Conservation (phyloP, 2,888 invertebrate species). For the Pimpla rufipes region DNA sequence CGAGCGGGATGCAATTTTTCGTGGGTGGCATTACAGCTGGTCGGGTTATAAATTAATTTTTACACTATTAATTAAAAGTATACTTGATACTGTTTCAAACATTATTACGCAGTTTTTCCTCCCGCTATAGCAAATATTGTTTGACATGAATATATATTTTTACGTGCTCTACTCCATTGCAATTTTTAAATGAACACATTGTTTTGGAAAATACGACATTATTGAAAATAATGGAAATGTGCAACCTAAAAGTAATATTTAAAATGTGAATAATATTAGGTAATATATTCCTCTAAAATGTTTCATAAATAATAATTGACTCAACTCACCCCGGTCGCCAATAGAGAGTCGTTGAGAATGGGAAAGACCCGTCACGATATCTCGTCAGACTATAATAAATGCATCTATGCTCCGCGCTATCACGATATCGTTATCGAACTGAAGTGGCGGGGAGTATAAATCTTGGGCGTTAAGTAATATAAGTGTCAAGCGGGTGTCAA, state of each 20-base stretch:
- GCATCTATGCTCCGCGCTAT: constrained; percentile 4
- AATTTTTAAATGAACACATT: too few relatives aligned
- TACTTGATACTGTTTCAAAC: neutral
- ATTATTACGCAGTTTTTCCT: neutral
- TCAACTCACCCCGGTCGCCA: neutral
- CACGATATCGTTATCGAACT: constrained; percentile 44
- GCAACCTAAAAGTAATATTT: too few relatives aligned
- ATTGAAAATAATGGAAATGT: too few relatives aligned
- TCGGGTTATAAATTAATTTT: neutral
- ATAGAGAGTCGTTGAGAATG: neutral
- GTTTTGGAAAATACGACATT: too few relatives aligned
- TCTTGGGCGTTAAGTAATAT: constrained; percentile 51
- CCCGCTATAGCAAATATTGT: too few relatives aligned
- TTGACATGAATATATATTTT: too few relatives aligned
- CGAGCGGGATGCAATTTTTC: neutral
- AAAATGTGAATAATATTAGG: too few relatives aligned
- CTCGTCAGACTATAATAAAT: constrained; percentile 24
- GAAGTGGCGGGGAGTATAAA: constrained; percentile 49
- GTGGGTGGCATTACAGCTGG: neutral
- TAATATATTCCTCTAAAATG: neutral
- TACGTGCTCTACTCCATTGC: too few relatives aligned
- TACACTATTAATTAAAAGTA: neutral
- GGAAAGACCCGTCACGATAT: constrained; percentile 1
- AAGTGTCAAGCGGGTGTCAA: constrained; percentile 58
- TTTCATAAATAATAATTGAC: neutral